Evolutionary conservation across 1,140 invertebrate genomes (phyloP), one percentile per base, ranked within the genome.

Genomic region (Lepidurus apus): DNA sequence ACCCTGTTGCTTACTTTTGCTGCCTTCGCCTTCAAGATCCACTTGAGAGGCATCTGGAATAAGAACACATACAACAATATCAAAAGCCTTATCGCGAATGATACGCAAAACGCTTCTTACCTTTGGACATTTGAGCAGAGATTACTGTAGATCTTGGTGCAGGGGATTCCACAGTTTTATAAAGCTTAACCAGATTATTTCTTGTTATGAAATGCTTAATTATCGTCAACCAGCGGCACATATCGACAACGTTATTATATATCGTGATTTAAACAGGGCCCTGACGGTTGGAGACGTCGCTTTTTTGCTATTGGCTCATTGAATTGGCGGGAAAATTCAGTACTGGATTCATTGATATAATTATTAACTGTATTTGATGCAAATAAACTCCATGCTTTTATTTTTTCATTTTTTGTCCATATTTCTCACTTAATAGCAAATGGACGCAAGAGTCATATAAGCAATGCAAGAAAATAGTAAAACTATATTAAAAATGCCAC

Each of bases 141-240:
- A 65, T 13, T n/a, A n/a, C 3, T 65, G 53, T n/a, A 65, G 53
- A 65, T 21, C 13, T 17, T 65, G 53, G 53, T n/a, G 53, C 9
- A n/a, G 53, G 21, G 3, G 21, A 65, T 17, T 65, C 17, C 17
- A 21, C 53, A 65, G 53, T 65, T 65, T 13, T 17, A 11, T 21
- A 21, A 13, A 65, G 7, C 17, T 13, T 65, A 65, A 65, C 53
- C 17, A 65, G 53, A 65, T 65, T 65, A 65, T 65, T 65, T 17
- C 13, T 65, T 65, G 13, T 65, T 65, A 65, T 65, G 53, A 65
- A 65, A 65, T 65, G 17, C 21, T 65, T 65, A 65, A 65, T 65
- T 13, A 65, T 65, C 53, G 53, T 21, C 53, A 65, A 65, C 53
- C 8, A 17, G 21, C 53, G 53, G 21, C 17, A n/a, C 53, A 65